Base-by-base conservation (phyloP, 2,113 vertebrate genomes). In the Oreochromis tanganicae region DNA sequence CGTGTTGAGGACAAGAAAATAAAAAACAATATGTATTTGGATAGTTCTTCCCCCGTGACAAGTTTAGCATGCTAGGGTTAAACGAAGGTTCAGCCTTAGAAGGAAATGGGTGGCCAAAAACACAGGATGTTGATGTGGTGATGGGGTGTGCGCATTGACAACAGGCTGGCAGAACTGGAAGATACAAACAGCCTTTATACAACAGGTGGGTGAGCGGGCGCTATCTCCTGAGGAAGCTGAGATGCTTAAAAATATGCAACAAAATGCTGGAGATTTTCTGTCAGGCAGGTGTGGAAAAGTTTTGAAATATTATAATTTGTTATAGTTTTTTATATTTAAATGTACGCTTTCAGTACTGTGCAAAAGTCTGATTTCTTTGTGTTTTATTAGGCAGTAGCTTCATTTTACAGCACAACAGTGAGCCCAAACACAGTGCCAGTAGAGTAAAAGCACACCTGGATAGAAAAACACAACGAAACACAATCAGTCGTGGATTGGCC, bases 351-450 rank as follows among this genome's bases (percentile, higher is more conserved):
- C 61, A 38, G 19, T 21, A n/a, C 61, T 0, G 19, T 38, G 63
- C 63, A 68, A 68, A 68, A 71, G 68, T 73, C 38, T 73, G 5
- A 48, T 73, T 48, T 75, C 16, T 75, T 75, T 75, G 9, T 29
- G 14, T 75, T 46, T 29, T 50, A 0, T 75, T 78, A 19, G 21
- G 41, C 41, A 29, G 41, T 27, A 16, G 14, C 21, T 75, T 75
- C 41, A 75, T 75, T 75, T 46, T 75, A 17, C 14, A 48, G 41
- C 41, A 7, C 4, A 1, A 75, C 68, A 3, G 0, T 73, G 2
- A 73, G 21, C 38, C 21, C 2, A 73, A 46, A 73, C 38, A 48
- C 68, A 73, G 21, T 75, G 14, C 68, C 14, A 29, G 13, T 19
- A 27, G 21, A 75, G 14, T 48, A 48, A 29, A 75, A 48, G n/a